phyloP scores from a whole-genome alignment of 2,797 vertebrate genomes.

The Chromis chromis region DNA sequence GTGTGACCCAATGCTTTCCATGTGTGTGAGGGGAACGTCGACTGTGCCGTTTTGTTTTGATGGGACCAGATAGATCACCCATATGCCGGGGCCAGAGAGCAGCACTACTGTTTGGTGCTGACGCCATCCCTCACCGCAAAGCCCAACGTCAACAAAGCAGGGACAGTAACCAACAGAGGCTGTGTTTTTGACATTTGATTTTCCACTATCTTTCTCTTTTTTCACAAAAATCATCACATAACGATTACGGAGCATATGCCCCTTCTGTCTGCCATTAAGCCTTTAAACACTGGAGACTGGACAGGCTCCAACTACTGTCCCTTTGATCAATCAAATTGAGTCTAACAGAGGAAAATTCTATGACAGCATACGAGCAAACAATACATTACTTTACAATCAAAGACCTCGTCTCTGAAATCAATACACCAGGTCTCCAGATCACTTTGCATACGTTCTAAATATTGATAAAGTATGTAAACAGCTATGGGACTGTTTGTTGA shows the following conservation, averaged over 20 bases:
- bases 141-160: slow-evolving; percentile 59
- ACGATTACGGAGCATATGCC: slow-evolving; percentile 44
- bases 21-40: slow-evolving; percentile 62
- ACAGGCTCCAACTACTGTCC: slow-evolving; percentile 29
- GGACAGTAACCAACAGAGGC: slow-evolving; percentile 53
- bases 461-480: slow-evolving; percentile 43
- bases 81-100: slow-evolving; percentile 39
- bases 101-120: slow-evolving; percentile 47
- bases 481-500: slow-evolving; percentile 24
- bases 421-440: slow-evolving; percentile 1
- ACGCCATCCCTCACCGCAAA: slow-evolving; percentile 57
- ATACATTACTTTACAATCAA: slow-evolving; percentile 29
- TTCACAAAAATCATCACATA: slow-evolving; percentile 45
- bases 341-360: slow-evolving; percentile 48
- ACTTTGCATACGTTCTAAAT: slow-evolving; percentile 33
- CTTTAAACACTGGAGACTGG: slow-evolving; percentile 36
- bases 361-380: slow-evolving; percentile 38
- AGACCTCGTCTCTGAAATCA: slow-evolving; percentile 13
- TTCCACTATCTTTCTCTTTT: slow-evolving; percentile 47
- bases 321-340: slow-evolving; percentile 52
- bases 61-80: slow-evolving; percentile 69
- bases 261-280: slow-evolving; percentile 46
- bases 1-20: slow-evolving; percentile 73
- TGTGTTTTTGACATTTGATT: slow-evolving; percentile 58
- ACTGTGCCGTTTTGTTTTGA: slow-evolving; percentile 72